Evolutionary conservation across 1,140 invertebrate species (phyloP).

Genomic region (Parapsyche elsis): DNA sequence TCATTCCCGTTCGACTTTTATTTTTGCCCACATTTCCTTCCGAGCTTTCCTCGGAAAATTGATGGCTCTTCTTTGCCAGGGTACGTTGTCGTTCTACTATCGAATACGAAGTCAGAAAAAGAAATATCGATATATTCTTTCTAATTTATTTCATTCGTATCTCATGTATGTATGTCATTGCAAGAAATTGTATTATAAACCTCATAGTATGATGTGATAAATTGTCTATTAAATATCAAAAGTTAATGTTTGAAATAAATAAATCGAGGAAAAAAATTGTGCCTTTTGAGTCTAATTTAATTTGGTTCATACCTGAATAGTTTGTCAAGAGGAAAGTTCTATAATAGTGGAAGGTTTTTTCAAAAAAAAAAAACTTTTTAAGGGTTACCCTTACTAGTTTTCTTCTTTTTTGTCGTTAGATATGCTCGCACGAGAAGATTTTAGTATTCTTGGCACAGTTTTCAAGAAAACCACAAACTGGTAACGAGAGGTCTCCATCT

Average conservation of each 20-base stretch:
- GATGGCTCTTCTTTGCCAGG: not conserved
- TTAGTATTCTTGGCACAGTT: conserved; percentile 17
- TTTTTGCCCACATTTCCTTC: not conserved
- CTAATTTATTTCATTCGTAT: too few species aligned
- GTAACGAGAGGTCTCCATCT: conserved; percentile 16
- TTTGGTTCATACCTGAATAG: too few species aligned
- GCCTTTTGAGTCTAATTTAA: too few species aligned
- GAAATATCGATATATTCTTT: too few species aligned
- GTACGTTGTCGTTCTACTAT: not conserved
- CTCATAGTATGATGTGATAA: too few species aligned
- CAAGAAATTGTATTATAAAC: too few species aligned
- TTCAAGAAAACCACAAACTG: conserved; percentile 3
- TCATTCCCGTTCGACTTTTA: not conserved
- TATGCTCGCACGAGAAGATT: not conserved
- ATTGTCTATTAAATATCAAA: too few species aligned
- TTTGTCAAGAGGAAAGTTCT: too few species aligned
- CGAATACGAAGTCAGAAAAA: too few species aligned
- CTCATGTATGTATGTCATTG: too few species aligned
- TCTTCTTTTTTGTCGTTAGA: conserved; percentile 1
- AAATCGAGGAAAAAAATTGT: too few species aligned
- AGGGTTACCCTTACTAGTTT: not conserved
- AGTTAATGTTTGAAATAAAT: too few species aligned
- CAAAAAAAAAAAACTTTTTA: not conserved
- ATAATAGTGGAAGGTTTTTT: not conserved
- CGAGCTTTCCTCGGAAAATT: not conserved